Conservation (phyloP, 2,888 invertebrate species). For the Machimus atricapillus region DNA sequence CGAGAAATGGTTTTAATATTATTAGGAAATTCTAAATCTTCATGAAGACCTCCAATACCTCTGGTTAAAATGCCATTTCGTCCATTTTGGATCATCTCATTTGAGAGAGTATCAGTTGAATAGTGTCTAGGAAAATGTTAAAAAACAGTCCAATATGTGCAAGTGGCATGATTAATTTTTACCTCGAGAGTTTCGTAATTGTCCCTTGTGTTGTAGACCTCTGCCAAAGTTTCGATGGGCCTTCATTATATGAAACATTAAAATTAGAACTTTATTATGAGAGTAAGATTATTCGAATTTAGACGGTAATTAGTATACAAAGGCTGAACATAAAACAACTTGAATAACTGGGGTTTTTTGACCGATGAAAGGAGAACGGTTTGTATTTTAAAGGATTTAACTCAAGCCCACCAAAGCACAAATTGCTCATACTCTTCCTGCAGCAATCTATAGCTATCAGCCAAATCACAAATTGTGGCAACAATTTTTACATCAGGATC, state of each 20-base stretch:
- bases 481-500: no score
- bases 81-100: constrained; percentile 44
- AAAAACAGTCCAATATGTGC: neutral
- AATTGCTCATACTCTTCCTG: no score
- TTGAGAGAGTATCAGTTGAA: constrained; percentile 44
- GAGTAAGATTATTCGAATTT: neutral
- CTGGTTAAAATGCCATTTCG: constrained; percentile 42
- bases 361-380: no score
- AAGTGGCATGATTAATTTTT: neutral
- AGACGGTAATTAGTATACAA: neutral
- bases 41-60: constrained; percentile 49
- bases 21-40: constrained; percentile 50
- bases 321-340: neutral
- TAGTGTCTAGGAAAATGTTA: constrained; percentile 34
- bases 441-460: no score
- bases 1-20: constrained; percentile 47
- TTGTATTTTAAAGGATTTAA: no score
- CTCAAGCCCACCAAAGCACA: no score
- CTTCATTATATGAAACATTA: constrained; percentile 39
- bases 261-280: neutral
- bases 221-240: constrained; percentile 41
- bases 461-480: no score
- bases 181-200: constrained; percentile 44
- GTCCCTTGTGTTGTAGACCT: constrained; percentile 44
- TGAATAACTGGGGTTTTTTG: no score